Base-by-base conservation (phyloP, 2,797 vertebrate genomes). In the Amblyopsis hoosieri region DNA sequence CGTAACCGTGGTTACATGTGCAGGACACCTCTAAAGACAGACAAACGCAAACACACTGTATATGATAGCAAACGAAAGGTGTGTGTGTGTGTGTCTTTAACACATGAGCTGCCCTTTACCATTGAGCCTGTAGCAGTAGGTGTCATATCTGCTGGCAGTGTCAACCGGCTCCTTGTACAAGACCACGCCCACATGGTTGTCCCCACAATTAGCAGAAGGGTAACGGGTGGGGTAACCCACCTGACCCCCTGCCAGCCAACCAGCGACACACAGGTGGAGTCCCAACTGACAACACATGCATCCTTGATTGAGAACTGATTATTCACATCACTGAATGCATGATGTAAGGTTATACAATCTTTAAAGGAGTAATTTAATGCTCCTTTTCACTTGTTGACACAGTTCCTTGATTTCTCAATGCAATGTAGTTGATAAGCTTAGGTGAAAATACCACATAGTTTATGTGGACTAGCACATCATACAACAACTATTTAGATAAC, bases 251-350 rank as follows among this genome's bases (percentile, higher is more conserved):
- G 93, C 91, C 50, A 99, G 82, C 98, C 98, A 99, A 51, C 98
- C 98, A 13, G 95, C 92, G 0, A 91, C 82, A 53, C 97, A 99
- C 61, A 93, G 84, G 54, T 99, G 97, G 90, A 96, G 94, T 57
- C 98, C 97, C 78, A 97, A 83, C 97, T 99, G 76, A 64, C 8
- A 37, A 60, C 12, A 78, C 53, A 59, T 42, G 10, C 29, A 33
- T 19, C 19, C 19, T 19, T 19, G 19, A 19, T 19, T 19, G 19
- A 19, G 19, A 19, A 19, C 19, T 19, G 19, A 19, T 19, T 19
- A 19, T 19, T 19, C 19, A 19, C 19, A 19, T 19, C 19, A 19
- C 19, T 19, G 19, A 19, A 19, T 19, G 19, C 19, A 19, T 19
- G 19, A 19, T 3, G 19, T 19, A 19, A 19, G 19, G 19, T 19